phyloP scores from a whole-genome alignment of 2,113 vertebrate genomes.

The Irena cyanogastra region DNA sequence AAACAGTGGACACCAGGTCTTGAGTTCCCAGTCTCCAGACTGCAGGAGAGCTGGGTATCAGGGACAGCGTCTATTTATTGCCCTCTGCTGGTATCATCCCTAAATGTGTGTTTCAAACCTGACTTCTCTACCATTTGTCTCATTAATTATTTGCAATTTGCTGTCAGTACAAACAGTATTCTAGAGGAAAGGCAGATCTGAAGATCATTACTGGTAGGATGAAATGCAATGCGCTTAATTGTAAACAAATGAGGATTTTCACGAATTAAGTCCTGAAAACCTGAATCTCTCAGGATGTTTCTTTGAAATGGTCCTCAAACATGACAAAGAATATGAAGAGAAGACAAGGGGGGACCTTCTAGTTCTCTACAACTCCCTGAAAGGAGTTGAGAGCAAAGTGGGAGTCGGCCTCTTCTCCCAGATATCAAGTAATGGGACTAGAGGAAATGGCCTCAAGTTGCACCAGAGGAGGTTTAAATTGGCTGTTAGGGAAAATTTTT shows the following conservation, averaged over 20 bases:
- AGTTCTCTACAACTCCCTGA: background rate
- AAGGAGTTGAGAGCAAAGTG: background rate
- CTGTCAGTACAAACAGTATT: background rate
- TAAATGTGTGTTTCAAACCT: background rate
- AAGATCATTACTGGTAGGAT: background rate
- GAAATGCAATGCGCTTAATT: background rate
- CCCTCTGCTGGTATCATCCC: constrained; percentile 15
- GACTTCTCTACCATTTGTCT: background rate
- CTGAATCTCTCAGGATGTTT: background rate
- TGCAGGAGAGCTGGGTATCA: background rate
- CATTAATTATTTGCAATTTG: background rate
- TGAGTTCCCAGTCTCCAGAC: background rate
- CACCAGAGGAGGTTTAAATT: background rate
- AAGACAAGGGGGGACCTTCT: background rate
- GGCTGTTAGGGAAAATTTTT: background rate
- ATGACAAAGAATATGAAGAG: background rate
- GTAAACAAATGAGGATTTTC: background rate
- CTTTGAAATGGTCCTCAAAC: background rate
- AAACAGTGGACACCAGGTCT: background rate
- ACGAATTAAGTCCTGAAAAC: background rate
- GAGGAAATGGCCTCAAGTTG: background rate
- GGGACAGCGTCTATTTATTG: constrained; percentile 1
- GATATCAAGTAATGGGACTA: background rate
- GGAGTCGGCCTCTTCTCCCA: background rate
- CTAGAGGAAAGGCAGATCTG: background rate